Evolutionary conservation across 2,888 invertebrate genomes (phyloP).

Genomic region (Erpobdella octoculata): DNA sequence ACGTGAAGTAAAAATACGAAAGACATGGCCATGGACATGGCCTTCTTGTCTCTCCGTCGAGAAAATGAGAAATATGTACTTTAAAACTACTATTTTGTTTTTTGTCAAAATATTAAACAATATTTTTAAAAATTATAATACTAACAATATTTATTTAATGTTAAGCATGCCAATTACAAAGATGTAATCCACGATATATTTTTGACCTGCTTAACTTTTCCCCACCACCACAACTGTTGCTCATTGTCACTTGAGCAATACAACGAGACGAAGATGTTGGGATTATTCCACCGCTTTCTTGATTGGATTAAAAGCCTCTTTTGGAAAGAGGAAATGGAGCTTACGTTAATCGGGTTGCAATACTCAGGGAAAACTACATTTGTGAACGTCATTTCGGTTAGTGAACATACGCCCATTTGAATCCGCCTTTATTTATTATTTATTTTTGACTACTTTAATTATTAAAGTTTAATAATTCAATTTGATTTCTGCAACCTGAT

Average conservation of each 20-base stretch:
- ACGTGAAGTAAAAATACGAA: too few species aligned
- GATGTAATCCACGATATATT: too few species aligned
- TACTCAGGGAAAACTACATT: constrained; percentile 99
- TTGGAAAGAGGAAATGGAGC: constrained; percentile 99
- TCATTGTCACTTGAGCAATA: not conserved
- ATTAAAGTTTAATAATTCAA: not conserved
- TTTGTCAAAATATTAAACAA: too few species aligned
- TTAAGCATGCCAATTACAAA: too few species aligned
- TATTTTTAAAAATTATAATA: too few species aligned
- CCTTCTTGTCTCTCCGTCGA: too few species aligned
- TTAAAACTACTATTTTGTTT: too few species aligned
- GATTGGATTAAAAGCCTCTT: constrained; percentile 99
- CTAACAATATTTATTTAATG: too few species aligned
- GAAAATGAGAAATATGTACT: too few species aligned
- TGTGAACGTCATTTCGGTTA: constrained; percentile 99
- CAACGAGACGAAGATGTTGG: constrained; percentile 78
- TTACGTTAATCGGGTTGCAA: constrained; percentile 94
- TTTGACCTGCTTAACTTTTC: too few species aligned
- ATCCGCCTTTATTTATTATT: not conserved
- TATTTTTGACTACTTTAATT: not conserved
- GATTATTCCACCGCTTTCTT: constrained; percentile 91
- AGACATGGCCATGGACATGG: too few species aligned
- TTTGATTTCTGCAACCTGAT: not conserved
- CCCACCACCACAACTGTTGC: too few species aligned
- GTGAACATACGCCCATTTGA: constrained; percentile 53